Base-by-base conservation (phyloP, 1,140 invertebrate genomes). In the Leptonema lineaticorne region DNA sequence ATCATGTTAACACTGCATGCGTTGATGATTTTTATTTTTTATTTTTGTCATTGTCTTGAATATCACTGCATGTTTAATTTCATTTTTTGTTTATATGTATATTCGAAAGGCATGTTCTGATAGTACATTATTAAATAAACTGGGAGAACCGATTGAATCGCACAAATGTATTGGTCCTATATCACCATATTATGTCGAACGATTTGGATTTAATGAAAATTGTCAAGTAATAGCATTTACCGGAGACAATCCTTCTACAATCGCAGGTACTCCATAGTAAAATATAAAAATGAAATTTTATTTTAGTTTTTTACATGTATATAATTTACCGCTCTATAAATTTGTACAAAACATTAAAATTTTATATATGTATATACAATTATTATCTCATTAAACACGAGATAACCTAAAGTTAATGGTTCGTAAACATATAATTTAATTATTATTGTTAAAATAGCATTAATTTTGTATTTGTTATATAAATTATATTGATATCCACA, bases 211-310 rank as follows among this genome's bases (percentile, higher is more conserved):
- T 78, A 82, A 85, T 74, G 76, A 87, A 0, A 81, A 89, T 2
- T 98, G 95, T 77, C 82, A 86, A 76, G 85, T 98, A 4, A 83
- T 95, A 3, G 89, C 93, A 0, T 97, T 96, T 78, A 97, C 95
- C 1, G 96, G 96, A 0, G 96, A 98, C 77, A 98, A 98, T 86
- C 92, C 91, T 11, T 89, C 92, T 1, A 93, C 93, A 0, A 80
- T 95, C 16, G 88, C 89, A 63, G 91, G 90, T 91, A 83, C 9
- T 24, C 3, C 11, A 41, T 41, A 41, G 11, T 4, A 9, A 41
- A n/a, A 41, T 41, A 11, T 41, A 11, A n/a, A n/a, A n/a, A n/a
- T n/a, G n/a, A n/a, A n/a, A n/a, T n/a, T n/a, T n/a, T n/a, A n/a
- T n/a, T n/a, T n/a, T n/a, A n/a, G n/a, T n/a, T n/a, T n/a, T n/a